Evolutionary conservation across 2,888 invertebrate species (phyloP).

Genomic region (Agonopterix alstromeriana): DNA sequence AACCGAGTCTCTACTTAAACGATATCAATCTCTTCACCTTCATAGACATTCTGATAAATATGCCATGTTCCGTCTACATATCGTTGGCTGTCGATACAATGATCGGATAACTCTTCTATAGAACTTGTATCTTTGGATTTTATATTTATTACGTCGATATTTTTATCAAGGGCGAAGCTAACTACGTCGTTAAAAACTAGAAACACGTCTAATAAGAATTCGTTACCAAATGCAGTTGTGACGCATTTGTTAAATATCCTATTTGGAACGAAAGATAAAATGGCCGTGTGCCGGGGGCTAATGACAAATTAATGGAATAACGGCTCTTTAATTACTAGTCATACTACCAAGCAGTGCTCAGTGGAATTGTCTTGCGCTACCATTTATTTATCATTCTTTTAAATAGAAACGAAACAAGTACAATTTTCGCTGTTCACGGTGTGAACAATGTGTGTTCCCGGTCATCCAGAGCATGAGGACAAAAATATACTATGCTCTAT

Average conservation of each 20-base stretch:
- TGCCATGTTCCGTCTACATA: too few species aligned
- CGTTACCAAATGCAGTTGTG: constrained; percentile 39
- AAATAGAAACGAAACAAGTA: too few species aligned
- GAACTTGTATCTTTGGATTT: too few species aligned
- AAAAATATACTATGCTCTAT: constrained; percentile 34
- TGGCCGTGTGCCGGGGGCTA: constrained; percentile 29
- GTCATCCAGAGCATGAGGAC: constrained; percentile 17
- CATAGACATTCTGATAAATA: too few species aligned
- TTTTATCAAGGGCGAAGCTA: not conserved
- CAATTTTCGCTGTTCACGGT: not conserved
- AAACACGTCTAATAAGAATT: constrained; percentile 17
- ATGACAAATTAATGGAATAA: constrained; percentile 59
- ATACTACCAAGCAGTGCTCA: constrained; percentile 26
- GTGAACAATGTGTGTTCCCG: constrained; percentile 48
- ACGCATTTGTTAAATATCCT: constrained; percentile 47
- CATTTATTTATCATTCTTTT: constrained; percentile 2
- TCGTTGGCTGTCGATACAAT: too few species aligned
- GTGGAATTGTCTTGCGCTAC: constrained; percentile 28
- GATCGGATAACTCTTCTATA: too few species aligned
- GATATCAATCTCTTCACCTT: too few species aligned
- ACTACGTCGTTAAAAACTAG: constrained; percentile 15
- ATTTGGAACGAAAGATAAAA: constrained; percentile 53
- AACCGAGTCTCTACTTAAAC: too few species aligned
- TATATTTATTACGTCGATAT: too few species aligned
- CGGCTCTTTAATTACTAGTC: constrained; percentile 23